Percentiles rank a stretch among this genome's conserved stretches.
These are phyloP conservation scores for Phrynocephalus vlangalii DNA, from an alignment of 2,797 vertebrate genomes.

Conservation along the genomic window DNA sequence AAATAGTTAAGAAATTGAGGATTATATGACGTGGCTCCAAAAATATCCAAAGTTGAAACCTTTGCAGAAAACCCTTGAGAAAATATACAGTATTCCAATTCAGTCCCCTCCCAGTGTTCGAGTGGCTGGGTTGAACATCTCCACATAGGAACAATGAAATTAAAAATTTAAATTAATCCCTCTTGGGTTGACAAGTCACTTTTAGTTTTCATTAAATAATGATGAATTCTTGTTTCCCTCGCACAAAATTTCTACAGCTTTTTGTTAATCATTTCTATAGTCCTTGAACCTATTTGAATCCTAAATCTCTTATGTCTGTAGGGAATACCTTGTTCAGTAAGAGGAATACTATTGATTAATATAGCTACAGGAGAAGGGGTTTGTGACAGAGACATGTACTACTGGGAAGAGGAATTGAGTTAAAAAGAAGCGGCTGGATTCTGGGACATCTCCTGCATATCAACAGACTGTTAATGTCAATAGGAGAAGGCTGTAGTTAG, in stretches of 20 bases:
- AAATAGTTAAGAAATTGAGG: conserved; percentile 44
- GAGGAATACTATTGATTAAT: conserved; percentile 11
- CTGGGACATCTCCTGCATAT: not conserved
- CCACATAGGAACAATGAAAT: conserved; percentile 47
- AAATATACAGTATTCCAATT: conserved; percentile 36
- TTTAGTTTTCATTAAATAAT: conserved; percentile 60
- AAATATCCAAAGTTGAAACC: conserved; percentile 50
- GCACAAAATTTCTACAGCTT: conserved; percentile 8
- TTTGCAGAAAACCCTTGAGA: conserved; percentile 37
- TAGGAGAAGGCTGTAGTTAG: not conserved
- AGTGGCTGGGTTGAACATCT: conserved; percentile 56
- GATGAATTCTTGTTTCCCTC: conserved; percentile 48
- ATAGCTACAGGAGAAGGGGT: not conserved
- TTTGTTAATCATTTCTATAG: conserved; percentile 42
- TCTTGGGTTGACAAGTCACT: conserved; percentile 49
- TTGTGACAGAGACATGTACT: not conserved
- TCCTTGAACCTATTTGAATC: conserved; percentile 42
- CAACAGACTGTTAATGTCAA: not conserved
- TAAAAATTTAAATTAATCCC: conserved; percentile 66
- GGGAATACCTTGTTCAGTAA: conserved; percentile 18
- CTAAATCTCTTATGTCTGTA: conserved; percentile 14
- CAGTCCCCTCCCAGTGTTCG: conserved; percentile 12
- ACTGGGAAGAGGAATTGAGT: conserved; percentile 2
- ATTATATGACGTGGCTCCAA: conserved; percentile 42
- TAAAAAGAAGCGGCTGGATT: not conserved